A percentile compares a stretch with the other conserved stretches of the same genome.
These are phyloP conservation scores for Caenorhabditis brenneri DNA, from an alignment of 1,140 invertebrate genomes.

Conservation along the genomic window DNA sequence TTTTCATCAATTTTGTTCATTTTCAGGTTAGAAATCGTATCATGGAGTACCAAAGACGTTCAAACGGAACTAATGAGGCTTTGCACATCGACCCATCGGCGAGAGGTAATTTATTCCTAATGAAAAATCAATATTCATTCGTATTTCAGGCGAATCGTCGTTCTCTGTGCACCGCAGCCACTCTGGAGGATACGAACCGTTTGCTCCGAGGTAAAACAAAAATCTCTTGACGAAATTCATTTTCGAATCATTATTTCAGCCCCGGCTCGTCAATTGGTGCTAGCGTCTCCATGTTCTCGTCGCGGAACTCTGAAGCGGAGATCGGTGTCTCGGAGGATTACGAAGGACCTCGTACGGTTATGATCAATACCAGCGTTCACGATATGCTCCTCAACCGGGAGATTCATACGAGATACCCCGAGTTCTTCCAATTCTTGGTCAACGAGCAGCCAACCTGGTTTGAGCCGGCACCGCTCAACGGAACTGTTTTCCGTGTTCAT, in stretches of 20 bases:
- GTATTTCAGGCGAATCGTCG: background rate
- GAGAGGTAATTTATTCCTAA: background rate
- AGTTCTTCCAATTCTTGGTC: background rate
- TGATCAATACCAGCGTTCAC: background rate
- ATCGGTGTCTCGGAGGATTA: background rate
- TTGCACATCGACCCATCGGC: background rate
- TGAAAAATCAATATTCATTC: background rate
- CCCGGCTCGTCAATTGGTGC: background rate
- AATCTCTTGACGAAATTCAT: too few species aligned
- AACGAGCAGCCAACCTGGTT: constrained; percentile 6
- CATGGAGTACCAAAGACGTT: background rate
- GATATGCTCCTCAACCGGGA: background rate
- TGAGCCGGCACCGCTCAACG: background rate
- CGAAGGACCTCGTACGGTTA: background rate
- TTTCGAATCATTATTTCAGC: background rate
- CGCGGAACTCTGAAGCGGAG: constrained; percentile 8
- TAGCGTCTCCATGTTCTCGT: background rate
- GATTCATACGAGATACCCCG: background rate
- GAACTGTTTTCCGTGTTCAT: background rate
- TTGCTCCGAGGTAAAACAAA: constrained; percentile 1
- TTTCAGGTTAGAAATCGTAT: background rate
- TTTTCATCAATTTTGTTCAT: background rate
- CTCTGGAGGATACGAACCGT: background rate
- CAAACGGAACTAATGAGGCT: background rate
- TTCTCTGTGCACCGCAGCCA: background rate